phyloP scores from a whole-genome alignment of 2,113 vertebrate genomes.

The Corydoras sp. region DNA sequence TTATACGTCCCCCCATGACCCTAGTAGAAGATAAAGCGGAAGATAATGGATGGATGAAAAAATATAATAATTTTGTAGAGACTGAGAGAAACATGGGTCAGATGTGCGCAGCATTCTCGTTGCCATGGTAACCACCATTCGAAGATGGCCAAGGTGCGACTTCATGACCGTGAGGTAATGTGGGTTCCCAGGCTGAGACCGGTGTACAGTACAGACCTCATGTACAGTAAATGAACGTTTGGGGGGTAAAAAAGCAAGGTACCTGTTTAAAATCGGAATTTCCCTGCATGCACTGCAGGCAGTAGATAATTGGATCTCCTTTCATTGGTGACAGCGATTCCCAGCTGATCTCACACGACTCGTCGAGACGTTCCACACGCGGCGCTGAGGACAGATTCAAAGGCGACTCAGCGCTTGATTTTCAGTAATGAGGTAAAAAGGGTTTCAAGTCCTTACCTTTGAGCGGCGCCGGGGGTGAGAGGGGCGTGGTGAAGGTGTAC shows the following conservation, averaged over 20 bases:
- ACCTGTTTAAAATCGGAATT: conserved; percentile 97
- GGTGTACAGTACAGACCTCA: too few species aligned
- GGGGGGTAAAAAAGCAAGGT: conserved; percentile 21
- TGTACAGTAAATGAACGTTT: too few species aligned
- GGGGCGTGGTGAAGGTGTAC: conserved; percentile 90
- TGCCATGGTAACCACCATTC: too few species aligned
- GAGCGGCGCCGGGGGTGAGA: conserved; percentile 84
- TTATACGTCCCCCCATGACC: too few species aligned
- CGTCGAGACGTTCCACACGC: conserved; percentile 84
- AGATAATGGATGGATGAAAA: too few species aligned
- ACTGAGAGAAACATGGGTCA: too few species aligned
- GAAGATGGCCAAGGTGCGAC: too few species aligned
- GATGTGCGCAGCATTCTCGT: too few species aligned
- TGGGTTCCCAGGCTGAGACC: too few species aligned
- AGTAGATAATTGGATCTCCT: conserved; percentile 88
- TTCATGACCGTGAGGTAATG: too few species aligned
- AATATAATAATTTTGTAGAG: too few species aligned
- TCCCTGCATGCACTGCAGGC: conserved; percentile 87
- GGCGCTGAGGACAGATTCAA: conserved; percentile 64
- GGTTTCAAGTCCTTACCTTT: conserved; percentile 72
- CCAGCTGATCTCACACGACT: conserved; percentile 88
- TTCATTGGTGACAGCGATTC: conserved; percentile 86
- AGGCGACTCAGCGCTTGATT: not conserved
- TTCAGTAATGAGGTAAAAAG: not conserved
- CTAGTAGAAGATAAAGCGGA: too few species aligned